Percentiles rank a stretch among this genome's conserved stretches.
Conservation (phyloP, 2,113 vertebrate genomes). For the Epinephelus cyanopodus region DNA sequence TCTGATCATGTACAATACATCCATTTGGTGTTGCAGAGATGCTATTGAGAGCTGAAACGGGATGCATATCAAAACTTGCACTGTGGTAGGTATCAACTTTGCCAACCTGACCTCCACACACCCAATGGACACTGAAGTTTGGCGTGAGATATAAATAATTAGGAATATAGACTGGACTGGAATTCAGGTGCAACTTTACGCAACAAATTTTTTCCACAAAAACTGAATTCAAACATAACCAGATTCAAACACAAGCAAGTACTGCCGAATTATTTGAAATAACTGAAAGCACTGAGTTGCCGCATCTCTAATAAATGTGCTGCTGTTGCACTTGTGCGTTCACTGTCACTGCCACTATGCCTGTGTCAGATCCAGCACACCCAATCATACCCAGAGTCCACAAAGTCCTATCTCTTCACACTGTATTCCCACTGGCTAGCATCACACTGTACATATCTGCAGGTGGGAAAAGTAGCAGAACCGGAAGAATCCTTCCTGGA, state of each 20-base stretch:
- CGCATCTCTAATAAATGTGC: background rate
- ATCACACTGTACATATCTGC: conserved; percentile 5
- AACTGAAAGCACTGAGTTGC: background rate
- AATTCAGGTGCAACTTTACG: too few species aligned
- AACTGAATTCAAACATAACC: background rate
- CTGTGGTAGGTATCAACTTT: too few species aligned
- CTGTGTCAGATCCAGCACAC: background rate
- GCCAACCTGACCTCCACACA: too few species aligned
- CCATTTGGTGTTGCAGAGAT: too few species aligned
- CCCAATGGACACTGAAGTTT: too few species aligned
- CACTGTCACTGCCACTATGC: background rate
- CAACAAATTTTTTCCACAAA: background rate
- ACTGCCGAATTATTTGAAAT: background rate
- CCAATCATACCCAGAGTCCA: background rate
- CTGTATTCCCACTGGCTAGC: background rate
- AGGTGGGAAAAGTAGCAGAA: conserved; percentile 22
- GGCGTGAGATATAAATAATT: too few species aligned
- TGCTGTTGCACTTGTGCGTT: background rate
- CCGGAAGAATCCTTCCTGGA: conserved; percentile 48
- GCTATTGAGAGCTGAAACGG: too few species aligned
- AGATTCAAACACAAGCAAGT: background rate
- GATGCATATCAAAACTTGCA: too few species aligned
- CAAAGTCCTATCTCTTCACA: background rate
- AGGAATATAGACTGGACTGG: too few species aligned
- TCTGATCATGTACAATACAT: too few species aligned